These are phyloP conservation scores for Euplagia quadripunctaria DNA, from an alignment of 2,888 invertebrate genomes.

Conservation along the genomic window DNA sequence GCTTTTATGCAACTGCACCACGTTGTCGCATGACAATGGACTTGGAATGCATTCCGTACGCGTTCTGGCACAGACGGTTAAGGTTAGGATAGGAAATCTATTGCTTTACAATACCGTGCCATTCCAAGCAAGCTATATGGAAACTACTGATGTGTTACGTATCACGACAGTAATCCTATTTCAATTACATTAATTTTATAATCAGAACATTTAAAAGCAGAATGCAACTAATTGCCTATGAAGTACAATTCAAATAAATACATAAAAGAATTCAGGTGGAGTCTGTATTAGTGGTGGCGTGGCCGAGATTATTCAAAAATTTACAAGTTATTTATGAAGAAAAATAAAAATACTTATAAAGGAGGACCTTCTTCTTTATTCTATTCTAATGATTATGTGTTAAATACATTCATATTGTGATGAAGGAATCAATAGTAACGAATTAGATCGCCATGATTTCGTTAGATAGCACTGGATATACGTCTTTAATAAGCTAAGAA, in stretches of 20 bases:
- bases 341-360: too few relatives aligned
- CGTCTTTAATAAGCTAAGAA: too few relatives aligned
- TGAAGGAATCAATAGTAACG: too few relatives aligned
- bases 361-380: too few relatives aligned
- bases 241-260: background rate
- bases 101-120: constrained; percentile 53
- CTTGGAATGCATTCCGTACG: constrained; percentile 74
- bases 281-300: background rate
- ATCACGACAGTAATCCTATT: constrained; percentile 16
- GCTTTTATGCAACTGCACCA: constrained; percentile 70
- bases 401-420: too few relatives aligned
- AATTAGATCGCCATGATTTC: too few relatives aligned
- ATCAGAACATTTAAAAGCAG: background rate
- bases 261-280: background rate
- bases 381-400: too few relatives aligned
- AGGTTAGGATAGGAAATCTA: constrained; percentile 56
- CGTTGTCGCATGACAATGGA: constrained; percentile 79
- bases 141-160: constrained; percentile 30
- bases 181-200: constrained; percentile 11
- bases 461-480: too few relatives aligned
- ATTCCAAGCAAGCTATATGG: constrained; percentile 41
- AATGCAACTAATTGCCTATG: background rate
- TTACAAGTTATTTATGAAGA: background rate
- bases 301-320: background rate
- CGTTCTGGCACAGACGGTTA: constrained; percentile 61